phyloP scores from a whole-genome alignment of 2,888 invertebrate genomes.

The Acleris emargana region DNA sequence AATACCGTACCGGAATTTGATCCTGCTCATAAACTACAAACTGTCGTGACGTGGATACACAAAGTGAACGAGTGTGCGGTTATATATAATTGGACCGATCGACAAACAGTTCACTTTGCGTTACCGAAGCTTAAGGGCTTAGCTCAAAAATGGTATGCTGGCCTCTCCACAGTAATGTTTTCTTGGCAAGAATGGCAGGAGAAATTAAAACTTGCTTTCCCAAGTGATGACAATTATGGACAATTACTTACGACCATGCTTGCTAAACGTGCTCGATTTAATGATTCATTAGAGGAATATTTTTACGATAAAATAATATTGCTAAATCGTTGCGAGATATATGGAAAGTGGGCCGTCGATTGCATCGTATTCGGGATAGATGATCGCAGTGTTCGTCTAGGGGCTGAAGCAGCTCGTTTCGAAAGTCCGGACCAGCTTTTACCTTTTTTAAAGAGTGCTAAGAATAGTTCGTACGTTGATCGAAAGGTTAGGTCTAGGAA shows the following conservation, averaged over 20 bases:
- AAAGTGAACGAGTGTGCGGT: slow-evolving; percentile 21
- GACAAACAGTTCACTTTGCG: slow-evolving; percentile 23
- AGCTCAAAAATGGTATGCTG: slow-evolving; percentile 28
- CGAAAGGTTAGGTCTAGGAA: too few species aligned
- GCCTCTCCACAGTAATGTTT: slow-evolving; percentile 21
- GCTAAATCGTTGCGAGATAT: slow-evolving; percentile 17
- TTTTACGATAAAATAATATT: slow-evolving; percentile 26
- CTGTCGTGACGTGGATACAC: slow-evolving; percentile 11
- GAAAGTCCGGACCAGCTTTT: slow-evolving; percentile 26
- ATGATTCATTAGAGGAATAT: slow-evolving; percentile 21
- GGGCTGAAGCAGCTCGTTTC: slow-evolving; percentile 30
- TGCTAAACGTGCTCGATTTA: slow-evolving; percentile 10
- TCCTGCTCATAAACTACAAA: slow-evolving; percentile 8
- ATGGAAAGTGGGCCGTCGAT: slow-evolving; percentile 24
- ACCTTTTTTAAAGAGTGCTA: slow-evolving; percentile 26
- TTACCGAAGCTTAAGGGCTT: slow-evolving; percentile 21
- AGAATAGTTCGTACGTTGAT: not conserved
- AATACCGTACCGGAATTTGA: slow-evolving; percentile 23
- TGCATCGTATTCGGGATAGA: slow-evolving; percentile 28
- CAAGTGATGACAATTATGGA: slow-evolving; percentile 27
- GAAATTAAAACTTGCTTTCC: slow-evolving; percentile 21
- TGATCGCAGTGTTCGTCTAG: slow-evolving; percentile 22
- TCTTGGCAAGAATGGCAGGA: slow-evolving; percentile 28
- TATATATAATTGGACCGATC: slow-evolving; percentile 20
- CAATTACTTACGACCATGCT: slow-evolving; percentile 22